Conservation (phyloP, 2,113 vertebrate genomes). For the Apteryx owenii region DNA sequence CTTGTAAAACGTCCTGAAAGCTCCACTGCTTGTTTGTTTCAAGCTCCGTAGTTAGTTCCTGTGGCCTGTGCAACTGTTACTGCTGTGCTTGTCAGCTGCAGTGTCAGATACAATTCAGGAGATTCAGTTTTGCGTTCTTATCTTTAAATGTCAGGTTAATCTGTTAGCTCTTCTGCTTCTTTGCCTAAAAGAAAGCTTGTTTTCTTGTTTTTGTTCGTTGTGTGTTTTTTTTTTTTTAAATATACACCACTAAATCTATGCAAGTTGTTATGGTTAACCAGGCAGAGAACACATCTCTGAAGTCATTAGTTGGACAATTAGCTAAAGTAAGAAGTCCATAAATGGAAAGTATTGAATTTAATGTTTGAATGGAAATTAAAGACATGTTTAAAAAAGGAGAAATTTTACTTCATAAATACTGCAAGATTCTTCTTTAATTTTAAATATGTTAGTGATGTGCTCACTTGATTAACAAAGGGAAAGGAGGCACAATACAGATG, state of each 20-base stretch:
- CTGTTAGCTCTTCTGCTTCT: conserved; percentile 4
- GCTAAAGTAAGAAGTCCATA: conserved; percentile 26
- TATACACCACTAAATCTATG: not conserved
- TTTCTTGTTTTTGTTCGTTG: not conserved
- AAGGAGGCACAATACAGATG: not conserved
- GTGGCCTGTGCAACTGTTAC: not conserved
- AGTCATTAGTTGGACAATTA: conserved; percentile 18
- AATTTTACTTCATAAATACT: not conserved
- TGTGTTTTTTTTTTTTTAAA: not conserved
- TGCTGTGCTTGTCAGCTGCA: not conserved
- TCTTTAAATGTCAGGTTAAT: not conserved
- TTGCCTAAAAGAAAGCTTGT: not conserved
- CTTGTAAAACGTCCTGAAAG: not conserved
- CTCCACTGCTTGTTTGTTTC: not conserved
- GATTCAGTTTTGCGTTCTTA: not conserved
- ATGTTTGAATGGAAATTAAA: not conserved
- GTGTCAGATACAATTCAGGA: not conserved
- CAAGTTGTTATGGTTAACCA: not conserved
- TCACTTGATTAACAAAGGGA: not conserved
- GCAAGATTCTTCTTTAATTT: not conserved
- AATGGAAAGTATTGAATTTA: conserved; percentile 30
- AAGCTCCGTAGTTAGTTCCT: not conserved
- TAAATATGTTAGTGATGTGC: not conserved
- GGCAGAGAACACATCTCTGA: not conserved
- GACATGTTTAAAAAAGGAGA: not conserved